Evolutionary conservation across 1,140 invertebrate genomes (phyloP).

Genomic region (Tetramorium simillimum): DNA sequence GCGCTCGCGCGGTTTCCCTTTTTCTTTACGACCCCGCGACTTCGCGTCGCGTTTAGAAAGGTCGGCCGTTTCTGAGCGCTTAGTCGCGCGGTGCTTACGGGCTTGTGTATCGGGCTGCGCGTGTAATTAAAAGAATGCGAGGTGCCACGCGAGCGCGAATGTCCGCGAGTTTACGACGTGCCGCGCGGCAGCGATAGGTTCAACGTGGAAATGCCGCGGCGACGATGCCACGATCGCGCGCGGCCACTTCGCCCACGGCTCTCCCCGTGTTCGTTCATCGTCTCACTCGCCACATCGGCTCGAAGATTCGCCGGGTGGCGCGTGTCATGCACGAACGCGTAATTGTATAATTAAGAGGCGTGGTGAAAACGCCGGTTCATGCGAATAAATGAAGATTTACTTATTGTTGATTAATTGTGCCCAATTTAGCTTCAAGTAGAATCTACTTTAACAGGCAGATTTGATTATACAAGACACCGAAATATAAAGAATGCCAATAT

Average conservation of each 20-base stretch:
- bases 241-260: conserved; percentile 57
- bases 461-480: neutral
- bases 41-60: conserved; percentile 56
- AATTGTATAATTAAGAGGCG: conserved; percentile 5
- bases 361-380: neutral
- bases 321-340: conserved; percentile 1
- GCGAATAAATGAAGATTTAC: conserved; percentile 7
- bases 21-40: conserved; percentile 22
- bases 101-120: conserved; percentile 36
- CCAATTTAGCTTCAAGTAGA: neutral
- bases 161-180: conserved; percentile 68
- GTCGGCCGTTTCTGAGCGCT: conserved; percentile 32
- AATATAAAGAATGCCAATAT: neutral
- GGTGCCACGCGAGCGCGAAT: conserved; percentile 56
- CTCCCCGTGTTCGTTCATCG: neutral
- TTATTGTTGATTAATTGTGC: conserved; percentile 8
- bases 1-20: neutral
- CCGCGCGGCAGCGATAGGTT: conserved; percentile 57
- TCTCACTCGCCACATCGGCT: neutral
- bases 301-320: conserved; percentile 3
- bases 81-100: conserved; percentile 8
- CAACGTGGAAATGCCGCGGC: conserved; percentile 54
- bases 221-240: conserved; percentile 56
- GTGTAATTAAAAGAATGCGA: conserved; percentile 71
- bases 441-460: neutral